phyloP scores from a whole-genome alignment of 2,113 vertebrate genomes.

The Macquaria australasica region DNA sequence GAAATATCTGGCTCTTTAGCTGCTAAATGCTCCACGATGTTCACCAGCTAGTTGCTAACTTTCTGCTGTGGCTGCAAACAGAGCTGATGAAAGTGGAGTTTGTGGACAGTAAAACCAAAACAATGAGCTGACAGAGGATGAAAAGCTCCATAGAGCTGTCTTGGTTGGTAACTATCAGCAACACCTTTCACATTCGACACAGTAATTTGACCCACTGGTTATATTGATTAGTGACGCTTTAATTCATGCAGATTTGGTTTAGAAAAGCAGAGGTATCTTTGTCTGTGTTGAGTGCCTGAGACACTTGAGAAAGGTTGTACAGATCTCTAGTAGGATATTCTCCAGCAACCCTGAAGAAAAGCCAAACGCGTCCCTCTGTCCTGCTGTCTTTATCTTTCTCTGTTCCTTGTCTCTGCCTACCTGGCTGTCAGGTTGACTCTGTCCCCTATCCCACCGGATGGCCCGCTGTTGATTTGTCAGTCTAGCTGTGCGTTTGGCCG shows the following conservation, averaged over 20 bases:
- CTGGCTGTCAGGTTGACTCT: conserved; percentile 35
- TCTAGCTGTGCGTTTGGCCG: conserved; percentile 36
- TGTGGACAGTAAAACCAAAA: no score
- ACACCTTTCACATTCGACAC: no score
- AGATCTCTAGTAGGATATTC: not conserved
- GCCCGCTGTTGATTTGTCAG: conserved; percentile 46
- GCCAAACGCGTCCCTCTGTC: not conserved
- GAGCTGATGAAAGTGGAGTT: no score
- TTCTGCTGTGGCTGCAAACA: no score
- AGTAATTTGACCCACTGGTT: not conserved
- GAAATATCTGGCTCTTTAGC: not conserved
- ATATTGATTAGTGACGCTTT: not conserved
- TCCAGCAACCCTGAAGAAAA: not conserved
- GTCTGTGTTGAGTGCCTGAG: no score
- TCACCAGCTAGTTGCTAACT: not conserved
- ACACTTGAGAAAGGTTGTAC: not conserved
- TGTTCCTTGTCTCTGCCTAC: conserved; percentile 12
- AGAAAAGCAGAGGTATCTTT: not conserved
- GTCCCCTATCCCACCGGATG: conserved; percentile 14
- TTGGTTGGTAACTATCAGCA: not conserved
- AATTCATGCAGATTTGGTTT: not conserved
- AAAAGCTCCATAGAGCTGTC: no score
- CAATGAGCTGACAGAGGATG: no score
- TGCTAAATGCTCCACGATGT: not conserved
- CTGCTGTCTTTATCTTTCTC: conserved; percentile 21